A percentile compares a stretch with the other conserved stretches of the same genome.
These are phyloP conservation scores for Cyphomyrus plagiostoma DNA, from an alignment of 2,113 vertebrate genomes.

Conservation along the genomic window DNA sequence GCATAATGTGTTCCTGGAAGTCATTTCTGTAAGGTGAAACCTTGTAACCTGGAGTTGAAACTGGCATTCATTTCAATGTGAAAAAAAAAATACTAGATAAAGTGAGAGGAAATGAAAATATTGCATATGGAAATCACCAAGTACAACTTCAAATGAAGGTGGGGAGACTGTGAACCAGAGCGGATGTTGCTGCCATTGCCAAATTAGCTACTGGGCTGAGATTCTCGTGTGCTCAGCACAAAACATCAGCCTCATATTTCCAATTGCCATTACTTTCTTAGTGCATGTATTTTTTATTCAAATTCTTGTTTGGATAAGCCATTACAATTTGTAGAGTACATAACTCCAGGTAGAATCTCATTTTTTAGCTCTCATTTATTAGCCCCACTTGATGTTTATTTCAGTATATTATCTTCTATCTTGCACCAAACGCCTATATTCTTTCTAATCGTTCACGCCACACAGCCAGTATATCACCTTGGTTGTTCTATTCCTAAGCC, in stretches of 20 bases:
- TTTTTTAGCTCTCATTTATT: background rate
- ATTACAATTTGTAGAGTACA: background rate
- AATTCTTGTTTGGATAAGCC: background rate
- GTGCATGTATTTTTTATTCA: background rate
- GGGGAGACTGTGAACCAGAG: background rate
- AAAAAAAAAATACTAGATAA: background rate
- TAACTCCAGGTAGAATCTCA: background rate
- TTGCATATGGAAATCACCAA: background rate
- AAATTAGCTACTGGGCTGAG: background rate
- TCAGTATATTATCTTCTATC: background rate
- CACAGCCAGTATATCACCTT: background rate
- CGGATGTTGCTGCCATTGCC: background rate
- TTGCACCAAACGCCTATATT: background rate
- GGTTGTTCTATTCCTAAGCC: background rate
- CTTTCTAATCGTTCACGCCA: background rate
- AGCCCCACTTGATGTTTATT: background rate
- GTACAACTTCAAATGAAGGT: background rate
- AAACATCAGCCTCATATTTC: background rate
- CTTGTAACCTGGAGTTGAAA: background rate
- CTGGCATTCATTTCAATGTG: background rate
- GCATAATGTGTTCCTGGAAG: background rate
- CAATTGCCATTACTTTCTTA: background rate
- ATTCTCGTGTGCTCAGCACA: background rate
- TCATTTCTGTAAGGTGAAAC: background rate
- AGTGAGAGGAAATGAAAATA: background rate